Conservation (phyloP, 2,888 invertebrate species). For the Carcina quercana region DNA sequence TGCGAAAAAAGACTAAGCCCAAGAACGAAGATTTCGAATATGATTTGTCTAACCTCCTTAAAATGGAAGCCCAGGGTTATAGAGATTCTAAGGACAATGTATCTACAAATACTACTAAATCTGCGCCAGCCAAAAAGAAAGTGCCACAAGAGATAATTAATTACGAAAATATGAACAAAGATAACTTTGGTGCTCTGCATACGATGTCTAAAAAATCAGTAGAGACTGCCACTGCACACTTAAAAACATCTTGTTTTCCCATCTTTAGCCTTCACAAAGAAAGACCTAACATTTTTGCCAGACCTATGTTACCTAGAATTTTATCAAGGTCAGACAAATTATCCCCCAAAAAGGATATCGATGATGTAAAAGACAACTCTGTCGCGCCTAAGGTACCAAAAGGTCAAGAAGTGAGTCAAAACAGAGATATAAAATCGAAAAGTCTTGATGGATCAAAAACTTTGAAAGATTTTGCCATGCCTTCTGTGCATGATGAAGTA, state of each 20-base stretch:
- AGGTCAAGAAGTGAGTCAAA: constrained; percentile 4
- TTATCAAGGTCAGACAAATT: constrained; percentile 39
- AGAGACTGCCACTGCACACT: constrained; percentile 42
- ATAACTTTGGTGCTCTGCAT: constrained; percentile 50
- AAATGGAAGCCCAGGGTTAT: constrained; percentile 67
- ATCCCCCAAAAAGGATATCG: constrained; percentile 53
- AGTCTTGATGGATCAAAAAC: constrained; percentile 9
- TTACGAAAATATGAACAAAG: constrained; percentile 47
- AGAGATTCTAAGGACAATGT: constrained; percentile 48
- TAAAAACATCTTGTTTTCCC: constrained; percentile 38
- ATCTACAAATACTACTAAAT: constrained; percentile 23
- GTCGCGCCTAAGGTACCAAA: constrained; percentile 82
- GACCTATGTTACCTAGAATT: constrained; percentile 53
- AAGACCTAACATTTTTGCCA: constrained; percentile 42
- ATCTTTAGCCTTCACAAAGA: constrained; percentile 30
- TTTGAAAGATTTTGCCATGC: too few relatives aligned
- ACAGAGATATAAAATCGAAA: neutral
- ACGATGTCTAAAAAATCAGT: constrained; percentile 50
- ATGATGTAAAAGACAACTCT: constrained; percentile 65
- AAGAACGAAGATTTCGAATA: constrained; percentile 83
- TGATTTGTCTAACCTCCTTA: constrained; percentile 76
- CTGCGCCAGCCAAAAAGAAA: constrained; percentile 40
- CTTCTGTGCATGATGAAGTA: too few relatives aligned
- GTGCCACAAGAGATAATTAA: constrained; percentile 19
- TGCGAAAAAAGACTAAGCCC: constrained; percentile 78